phyloP scores from a whole-genome alignment of 2,113 vertebrate genomes.

The Anolis carolinensis region DNA sequence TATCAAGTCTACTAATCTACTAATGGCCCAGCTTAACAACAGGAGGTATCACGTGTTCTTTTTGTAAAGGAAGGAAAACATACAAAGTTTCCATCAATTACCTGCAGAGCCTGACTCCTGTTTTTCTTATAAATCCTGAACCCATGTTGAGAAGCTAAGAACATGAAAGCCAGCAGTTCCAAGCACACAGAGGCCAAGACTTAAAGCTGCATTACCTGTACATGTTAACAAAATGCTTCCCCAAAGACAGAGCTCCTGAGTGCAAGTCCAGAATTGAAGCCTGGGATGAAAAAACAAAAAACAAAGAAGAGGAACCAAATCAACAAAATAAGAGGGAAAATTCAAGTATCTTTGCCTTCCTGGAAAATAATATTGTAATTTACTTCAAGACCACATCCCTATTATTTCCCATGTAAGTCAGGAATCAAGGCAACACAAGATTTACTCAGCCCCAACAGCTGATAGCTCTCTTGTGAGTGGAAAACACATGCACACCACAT shows the following conservation, averaged over 20 bases:
- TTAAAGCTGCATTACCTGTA: slow-evolving; percentile 83
- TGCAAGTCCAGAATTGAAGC: slow-evolving; percentile 96
- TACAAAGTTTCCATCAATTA: background rate
- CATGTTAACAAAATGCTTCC: slow-evolving; percentile 95
- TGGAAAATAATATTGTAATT: background rate
- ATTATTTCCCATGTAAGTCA: background rate
- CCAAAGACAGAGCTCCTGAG: slow-evolving; percentile 93
- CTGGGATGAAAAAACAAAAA: slow-evolving; percentile 67
- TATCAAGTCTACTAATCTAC: slow-evolving; percentile 13
- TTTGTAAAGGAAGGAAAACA: background rate
- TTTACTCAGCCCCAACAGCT: background rate
- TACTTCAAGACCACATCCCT: background rate
- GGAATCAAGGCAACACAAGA: background rate
- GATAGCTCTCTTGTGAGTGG: too few relatives aligned
- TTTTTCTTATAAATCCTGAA: background rate
- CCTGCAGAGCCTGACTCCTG: background rate
- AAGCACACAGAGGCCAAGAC: background rate
- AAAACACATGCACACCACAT: too few relatives aligned
- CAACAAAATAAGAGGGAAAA: background rate
- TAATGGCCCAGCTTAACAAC: background rate
- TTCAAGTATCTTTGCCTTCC: background rate
- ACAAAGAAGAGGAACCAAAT: background rate
- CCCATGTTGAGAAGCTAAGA: background rate
- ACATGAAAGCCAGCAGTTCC: background rate
- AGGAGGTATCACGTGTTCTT: slow-evolving; percentile 23